Percentiles rank a stretch among this genome's conserved stretches.
These are phyloP conservation scores for Taphrorychus bicolor DNA, from an alignment of 2,888 invertebrate species.

Conservation along the genomic window DNA sequence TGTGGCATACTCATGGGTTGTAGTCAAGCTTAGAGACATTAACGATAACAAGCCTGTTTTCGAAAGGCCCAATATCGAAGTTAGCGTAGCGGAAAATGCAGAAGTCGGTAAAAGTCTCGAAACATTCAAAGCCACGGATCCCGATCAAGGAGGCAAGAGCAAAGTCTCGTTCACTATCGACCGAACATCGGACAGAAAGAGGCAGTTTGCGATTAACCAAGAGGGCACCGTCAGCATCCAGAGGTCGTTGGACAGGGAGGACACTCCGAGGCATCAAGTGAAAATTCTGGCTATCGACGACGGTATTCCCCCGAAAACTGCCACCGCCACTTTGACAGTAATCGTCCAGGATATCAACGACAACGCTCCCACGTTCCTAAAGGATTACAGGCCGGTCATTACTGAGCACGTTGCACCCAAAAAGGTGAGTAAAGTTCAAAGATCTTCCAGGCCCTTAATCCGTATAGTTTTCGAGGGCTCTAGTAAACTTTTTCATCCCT, in stretches of 20 bases:
- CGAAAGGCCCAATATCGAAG: conserved; percentile 92
- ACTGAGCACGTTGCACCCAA: conserved; percentile 92
- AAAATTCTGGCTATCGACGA: conserved; percentile 96
- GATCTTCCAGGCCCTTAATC: not conserved
- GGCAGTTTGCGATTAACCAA: conserved; percentile 93
- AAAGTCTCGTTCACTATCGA: conserved; percentile 92
- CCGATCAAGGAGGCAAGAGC: conserved; percentile 93
- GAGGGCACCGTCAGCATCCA: conserved; percentile 96
- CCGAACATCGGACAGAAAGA: conserved; percentile 87
- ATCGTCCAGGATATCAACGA: conserved; percentile 96
- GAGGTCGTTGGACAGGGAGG: conserved; percentile 90
- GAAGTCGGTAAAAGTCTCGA: conserved; percentile 89
- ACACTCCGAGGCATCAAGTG: conserved; percentile 93
- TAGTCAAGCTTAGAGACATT: conserved; percentile 90
- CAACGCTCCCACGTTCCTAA: conserved; percentile 91
- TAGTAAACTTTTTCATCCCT: too few species aligned
- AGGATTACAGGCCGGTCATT: conserved; percentile 84
- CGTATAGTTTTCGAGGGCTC: too few species aligned
- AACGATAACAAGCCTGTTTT: conserved; percentile 98
- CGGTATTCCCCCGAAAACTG: conserved; percentile 91
- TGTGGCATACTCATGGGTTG: conserved; percentile 95
- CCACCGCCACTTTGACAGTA: conserved; percentile 91
- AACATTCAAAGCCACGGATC: conserved; percentile 94
- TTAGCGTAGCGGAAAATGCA: conserved; percentile 90
- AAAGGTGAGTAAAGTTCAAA: conserved; percentile 59